Percentiles rank a stretch among this genome's conserved stretches.
phyloP scores from a whole-genome alignment of 2,797 vertebrate species.

The Ataeniobius toweri region DNA sequence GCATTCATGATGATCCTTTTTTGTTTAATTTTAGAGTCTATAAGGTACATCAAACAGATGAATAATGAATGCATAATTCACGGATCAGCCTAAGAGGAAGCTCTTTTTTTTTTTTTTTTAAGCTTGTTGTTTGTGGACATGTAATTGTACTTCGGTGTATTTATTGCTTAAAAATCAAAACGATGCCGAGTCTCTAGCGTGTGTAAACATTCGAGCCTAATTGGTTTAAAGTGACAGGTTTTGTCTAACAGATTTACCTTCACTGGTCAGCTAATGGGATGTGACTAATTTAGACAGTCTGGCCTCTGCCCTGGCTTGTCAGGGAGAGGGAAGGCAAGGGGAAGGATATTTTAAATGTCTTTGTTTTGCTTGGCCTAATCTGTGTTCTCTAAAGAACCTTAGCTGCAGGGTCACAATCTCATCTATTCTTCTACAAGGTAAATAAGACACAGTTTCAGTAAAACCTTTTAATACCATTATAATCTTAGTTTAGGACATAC shows the following conservation, averaged over 20 bases:
- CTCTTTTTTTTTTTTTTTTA: too few species aligned
- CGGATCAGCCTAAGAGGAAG: too few species aligned
- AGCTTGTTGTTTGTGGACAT: too few species aligned
- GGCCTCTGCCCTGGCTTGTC: slow-evolving; percentile 26
- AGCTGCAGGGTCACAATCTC: neutral
- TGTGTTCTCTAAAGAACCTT: slow-evolving; percentile 2
- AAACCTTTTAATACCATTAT: neutral
- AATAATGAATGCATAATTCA: neutral
- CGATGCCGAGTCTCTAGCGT: slow-evolving; percentile 5
- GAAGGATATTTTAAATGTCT: slow-evolving; percentile 23
- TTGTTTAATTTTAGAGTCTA: neutral
- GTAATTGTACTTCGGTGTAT: neutral
- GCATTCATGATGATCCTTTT: neutral
- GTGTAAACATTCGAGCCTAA: slow-evolving; percentile 44
- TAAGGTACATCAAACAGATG: neutral
- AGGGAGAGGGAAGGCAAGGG: slow-evolving; percentile 19
- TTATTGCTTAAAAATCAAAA: neutral
- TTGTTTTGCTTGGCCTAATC: slow-evolving; percentile 16
- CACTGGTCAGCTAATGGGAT: slow-evolving; percentile 66
- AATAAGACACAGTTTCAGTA: neutral
- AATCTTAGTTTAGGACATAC: neutral
- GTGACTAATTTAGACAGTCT: slow-evolving; percentile 50
- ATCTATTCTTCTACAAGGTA: neutral
- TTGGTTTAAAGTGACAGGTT: slow-evolving; percentile 65
- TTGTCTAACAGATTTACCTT: slow-evolving; percentile 54